Evolutionary conservation across 2,113 vertebrate genomes (phyloP), one percentile per base, ranked within the genome.

Genomic region (Callopanchax toddi): DNA sequence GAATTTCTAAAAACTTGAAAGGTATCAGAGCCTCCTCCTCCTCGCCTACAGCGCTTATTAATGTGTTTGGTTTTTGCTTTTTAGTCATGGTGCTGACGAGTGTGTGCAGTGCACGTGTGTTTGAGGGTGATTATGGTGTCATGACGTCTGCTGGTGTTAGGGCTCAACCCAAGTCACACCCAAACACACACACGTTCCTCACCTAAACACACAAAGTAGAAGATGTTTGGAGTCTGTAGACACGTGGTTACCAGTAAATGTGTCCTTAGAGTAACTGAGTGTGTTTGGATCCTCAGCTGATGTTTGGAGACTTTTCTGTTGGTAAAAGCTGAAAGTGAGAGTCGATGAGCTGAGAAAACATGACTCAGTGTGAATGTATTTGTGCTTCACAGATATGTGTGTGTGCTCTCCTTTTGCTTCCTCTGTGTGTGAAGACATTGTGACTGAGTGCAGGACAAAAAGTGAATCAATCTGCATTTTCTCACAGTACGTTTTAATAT

Each of bases 141-240:
- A 79, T 79, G 76, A 72, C 67, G 64, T 83, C 68, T 63, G 66
- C 60, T 62, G 54, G 71, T 78, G 78, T 79, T 78, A 61, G 72
- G 60, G 75, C 74, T 74, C 43, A 81, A 74, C 77, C 74, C 16
- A 2, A 69, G 56, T 81, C 75, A 68, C 20, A n/a, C n/a, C n/a
- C n/a, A n/a, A n/a, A n/a, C 29, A 3, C 55, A 58, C 6, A 51
- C 48, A 66, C 26, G 21, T 43, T 67, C 52, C 68, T 18, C 58
- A 56, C 58, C 45, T 62, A 67, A 40, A 56, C 67, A 59, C 39
- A 63, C 34, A 43, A 20, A 59, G 53, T n/a, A n/a, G n/a, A n/a
- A n/a, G n/a, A n/a, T n/a, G n/a, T n/a, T n/a, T n/a, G n/a, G n/a
- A n/a, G n/a, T n/a, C n/a, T n/a, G n/a, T n/a, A 73, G 60, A 73